These are phyloP conservation scores for Sphaeramia orbicularis DNA, from an alignment of 2,797 vertebrate genomes.

Conservation along the genomic window DNA sequence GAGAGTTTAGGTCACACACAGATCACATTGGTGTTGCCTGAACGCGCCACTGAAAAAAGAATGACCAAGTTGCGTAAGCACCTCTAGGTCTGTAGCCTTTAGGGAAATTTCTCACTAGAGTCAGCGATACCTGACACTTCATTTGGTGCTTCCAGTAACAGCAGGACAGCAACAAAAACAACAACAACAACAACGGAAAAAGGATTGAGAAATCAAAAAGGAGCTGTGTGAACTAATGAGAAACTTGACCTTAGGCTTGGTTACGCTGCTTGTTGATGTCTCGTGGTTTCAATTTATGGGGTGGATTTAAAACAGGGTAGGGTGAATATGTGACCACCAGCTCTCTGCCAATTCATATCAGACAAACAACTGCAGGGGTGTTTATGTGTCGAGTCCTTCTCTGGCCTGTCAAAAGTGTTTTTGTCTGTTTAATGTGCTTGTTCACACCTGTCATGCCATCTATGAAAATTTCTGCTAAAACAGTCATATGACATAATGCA, in stretches of 20 bases:
- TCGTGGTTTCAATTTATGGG: conserved; percentile 46
- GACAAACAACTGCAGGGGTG: conserved; percentile 42
- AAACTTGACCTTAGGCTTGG: conserved; percentile 53
- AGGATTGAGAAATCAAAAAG: conserved; percentile 73
- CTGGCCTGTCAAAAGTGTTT: background rate
- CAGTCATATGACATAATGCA: background rate
- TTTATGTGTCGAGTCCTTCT: conserved; percentile 27
- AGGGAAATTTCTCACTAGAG: conserved; percentile 41
- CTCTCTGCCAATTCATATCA: conserved; percentile 45
- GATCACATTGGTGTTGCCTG: conserved; percentile 31
- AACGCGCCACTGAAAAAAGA: background rate
- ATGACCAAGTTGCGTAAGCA: conserved; percentile 42
- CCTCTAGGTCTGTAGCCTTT: conserved; percentile 33
- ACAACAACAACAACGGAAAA: conserved; percentile 46
- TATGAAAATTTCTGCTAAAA: background rate
- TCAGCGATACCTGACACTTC: conserved; percentile 57
- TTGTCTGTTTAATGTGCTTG: background rate
- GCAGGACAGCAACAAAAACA: conserved; percentile 51
- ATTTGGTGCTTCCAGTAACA: conserved; percentile 41
- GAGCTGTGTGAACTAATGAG: conserved; percentile 13
- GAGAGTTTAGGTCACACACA: conserved; percentile 14
- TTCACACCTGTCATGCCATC: background rate
- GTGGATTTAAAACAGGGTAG: conserved; percentile 37
- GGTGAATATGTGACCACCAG: conserved; percentile 29
- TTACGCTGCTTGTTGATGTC: conserved; percentile 51